Base-by-base conservation (phyloP, 2,888 invertebrate species). In the Geophilus truncorum region DNA sequence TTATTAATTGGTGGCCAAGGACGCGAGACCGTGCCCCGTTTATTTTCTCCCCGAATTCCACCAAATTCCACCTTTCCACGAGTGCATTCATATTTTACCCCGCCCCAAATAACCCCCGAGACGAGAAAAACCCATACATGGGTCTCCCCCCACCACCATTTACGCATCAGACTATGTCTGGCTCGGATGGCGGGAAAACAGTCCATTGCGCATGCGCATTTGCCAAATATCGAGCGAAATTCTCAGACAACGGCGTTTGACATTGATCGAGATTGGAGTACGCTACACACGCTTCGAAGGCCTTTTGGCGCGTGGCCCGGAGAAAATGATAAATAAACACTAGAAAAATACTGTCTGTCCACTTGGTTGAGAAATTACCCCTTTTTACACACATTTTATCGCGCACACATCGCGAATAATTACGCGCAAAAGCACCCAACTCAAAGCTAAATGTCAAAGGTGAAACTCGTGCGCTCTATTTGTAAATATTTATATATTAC, bases 201-300 rank as follows among this genome's bases (percentile, higher is more conserved):
- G 57, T 23, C 21, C 18, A 62, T 62, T 62, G 57, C 57, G 23
- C 57, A 62, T 21, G 57, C 57, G 57, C 57, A 62, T 5, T 62
- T 6, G 21, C 21, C 0, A 6, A 21, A 21, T 62, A 62, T 62
- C 57, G 57, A 62, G 2, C 23, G 21, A 62, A 62, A 23, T 23
- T 62, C 57, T 62, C 21, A 62, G 57, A 62, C 57, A 21, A 23
- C 57, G 57, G 57, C 15, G 57, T 62, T 62, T 62, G 57, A 23
- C 57, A 62, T 62, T 62, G 57, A 62, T 62, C 57, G 57, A 21
- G 40, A 40, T 40, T 40, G 40, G 57, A 62, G 57, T 62, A 62
- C 57, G 21, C 57, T 62, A 62, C 21, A 18, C 21, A 21, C 23
- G 57, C 23, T 21, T 23, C 57, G 7, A 23, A 23, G 57, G 21